Evolutionary conservation across 2,113 vertebrate genomes (phyloP).

Genomic region (Sigmodon hispidus): DNA sequence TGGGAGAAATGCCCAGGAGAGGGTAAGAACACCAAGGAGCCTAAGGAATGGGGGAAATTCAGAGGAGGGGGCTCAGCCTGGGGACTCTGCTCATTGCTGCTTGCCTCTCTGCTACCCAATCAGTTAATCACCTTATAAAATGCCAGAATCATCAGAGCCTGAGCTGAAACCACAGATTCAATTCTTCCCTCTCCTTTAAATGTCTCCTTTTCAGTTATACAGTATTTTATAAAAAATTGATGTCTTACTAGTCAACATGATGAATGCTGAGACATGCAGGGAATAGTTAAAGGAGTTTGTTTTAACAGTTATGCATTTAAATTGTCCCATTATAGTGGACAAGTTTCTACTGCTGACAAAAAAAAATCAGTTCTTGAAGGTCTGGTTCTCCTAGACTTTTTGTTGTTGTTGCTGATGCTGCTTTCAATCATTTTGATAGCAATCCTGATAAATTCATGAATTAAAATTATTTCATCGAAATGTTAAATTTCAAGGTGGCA

Average conservation of each 20-base stretch:
- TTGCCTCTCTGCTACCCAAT: conserved; percentile 35
- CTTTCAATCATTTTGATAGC: conserved; percentile 64
- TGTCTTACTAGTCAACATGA: conserved; percentile 80
- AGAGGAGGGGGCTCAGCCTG: conserved; percentile 17
- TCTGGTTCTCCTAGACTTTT: conserved; percentile 60
- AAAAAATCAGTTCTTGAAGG: conserved; percentile 71
- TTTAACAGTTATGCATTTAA: conserved; percentile 88
- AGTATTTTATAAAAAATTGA: conserved; percentile 84
- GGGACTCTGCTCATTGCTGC: neutral
- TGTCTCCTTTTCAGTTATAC: conserved; percentile 64
- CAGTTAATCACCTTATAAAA: conserved; percentile 64
- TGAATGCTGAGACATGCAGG: conserved; percentile 79
- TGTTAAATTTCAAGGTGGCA: conserved; percentile 60
- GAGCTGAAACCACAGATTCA: conserved; percentile 53
- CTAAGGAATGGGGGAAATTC: neutral
- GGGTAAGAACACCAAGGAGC: neutral
- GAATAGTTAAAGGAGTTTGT: conserved; percentile 81
- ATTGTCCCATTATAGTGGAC: conserved; percentile 84
- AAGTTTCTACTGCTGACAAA: conserved; percentile 77
- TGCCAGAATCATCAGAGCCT: conserved; percentile 18
- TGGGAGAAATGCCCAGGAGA: neutral
- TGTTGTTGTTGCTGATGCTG: conserved; percentile 35
- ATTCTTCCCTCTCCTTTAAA: conserved; percentile 72
- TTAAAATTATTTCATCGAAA: conserved; percentile 78
- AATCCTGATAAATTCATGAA: conserved; percentile 73